Conservation (phyloP, 2,113 vertebrate species). For the Oreocharis arfaki region DNA sequence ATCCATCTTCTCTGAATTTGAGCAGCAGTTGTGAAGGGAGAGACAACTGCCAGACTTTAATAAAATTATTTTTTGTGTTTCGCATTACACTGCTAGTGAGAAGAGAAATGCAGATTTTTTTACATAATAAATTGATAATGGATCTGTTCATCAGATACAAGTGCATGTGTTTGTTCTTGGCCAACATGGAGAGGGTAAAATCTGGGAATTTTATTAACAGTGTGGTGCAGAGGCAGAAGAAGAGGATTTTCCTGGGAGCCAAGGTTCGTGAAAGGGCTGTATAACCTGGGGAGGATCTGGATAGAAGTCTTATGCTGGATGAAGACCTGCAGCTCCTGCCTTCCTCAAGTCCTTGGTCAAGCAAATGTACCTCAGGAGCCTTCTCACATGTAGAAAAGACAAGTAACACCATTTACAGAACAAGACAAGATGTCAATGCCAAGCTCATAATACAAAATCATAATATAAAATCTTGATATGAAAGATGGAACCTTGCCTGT, state of each 20-base stretch:
- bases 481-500: not conserved
- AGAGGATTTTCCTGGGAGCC: not conserved
- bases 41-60: not conserved
- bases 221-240: not conserved
- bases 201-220: not conserved
- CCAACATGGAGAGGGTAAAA: not conserved
- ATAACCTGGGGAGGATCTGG: not conserved
- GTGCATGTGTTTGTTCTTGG: not conserved
- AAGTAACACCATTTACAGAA: not conserved
- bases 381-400: not conserved
- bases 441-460: not conserved
- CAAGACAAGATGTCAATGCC: not conserved
- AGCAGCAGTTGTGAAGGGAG: not conserved
- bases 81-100: not conserved
- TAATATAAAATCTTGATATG: not conserved
- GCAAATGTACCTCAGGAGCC: not conserved
- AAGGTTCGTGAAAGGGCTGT: not conserved
- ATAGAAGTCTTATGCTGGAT: not conserved
- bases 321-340: not conserved
- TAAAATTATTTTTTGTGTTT: not conserved
- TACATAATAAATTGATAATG: not conserved
- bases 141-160: not conserved
- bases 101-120: not conserved
- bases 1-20: not conserved
- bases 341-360: not conserved